Evolutionary conservation across 2,888 invertebrate genomes (phyloP).

Genomic region (Tillus elongatus): DNA sequence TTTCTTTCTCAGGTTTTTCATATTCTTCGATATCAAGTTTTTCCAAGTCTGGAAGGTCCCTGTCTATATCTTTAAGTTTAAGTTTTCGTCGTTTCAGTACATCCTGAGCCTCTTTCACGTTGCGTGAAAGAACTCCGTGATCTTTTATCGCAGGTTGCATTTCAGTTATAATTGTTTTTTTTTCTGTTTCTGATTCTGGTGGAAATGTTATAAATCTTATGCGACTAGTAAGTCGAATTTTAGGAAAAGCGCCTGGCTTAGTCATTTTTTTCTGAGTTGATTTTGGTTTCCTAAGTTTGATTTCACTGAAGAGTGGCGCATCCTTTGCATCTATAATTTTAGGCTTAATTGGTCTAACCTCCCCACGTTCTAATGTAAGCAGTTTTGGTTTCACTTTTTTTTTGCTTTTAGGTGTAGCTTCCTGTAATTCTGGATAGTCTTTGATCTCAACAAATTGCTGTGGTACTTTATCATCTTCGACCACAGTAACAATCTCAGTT

Average conservation of each 20-base stretch:
- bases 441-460: conserved; percentile 26
- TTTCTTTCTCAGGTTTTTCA: conserved; percentile 34
- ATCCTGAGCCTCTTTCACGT: conserved; percentile 42
- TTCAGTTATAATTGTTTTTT: conserved; percentile 33
- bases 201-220: conserved; percentile 50
- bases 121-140: conserved; percentile 43
- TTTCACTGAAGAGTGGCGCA: conserved; percentile 46
- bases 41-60: conserved; percentile 40
- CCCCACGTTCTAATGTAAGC: not conserved
- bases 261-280: conserved; percentile 30
- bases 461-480: conserved; percentile 31
- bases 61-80: conserved; percentile 38
- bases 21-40: conserved; percentile 43
- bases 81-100: conserved; percentile 33
- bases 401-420: conserved; percentile 14
- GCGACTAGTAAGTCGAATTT: conserved; percentile 61
- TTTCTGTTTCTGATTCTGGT: conserved; percentile 32
- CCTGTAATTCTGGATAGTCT: conserved; percentile 24
- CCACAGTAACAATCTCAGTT: conserved; percentile 32
- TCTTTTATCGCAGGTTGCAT: conserved; percentile 35
- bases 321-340: conserved; percentile 49
- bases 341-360: conserved; percentile 51
- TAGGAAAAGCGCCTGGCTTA: conserved; percentile 46
- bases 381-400: not conserved
- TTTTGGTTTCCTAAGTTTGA: conserved; percentile 51